Percentiles rank a stretch among this genome's conserved stretches.
Evolutionary conservation across 2,797 vertebrate species (phyloP).

Genomic region (Podarcis lilfordi): DNA sequence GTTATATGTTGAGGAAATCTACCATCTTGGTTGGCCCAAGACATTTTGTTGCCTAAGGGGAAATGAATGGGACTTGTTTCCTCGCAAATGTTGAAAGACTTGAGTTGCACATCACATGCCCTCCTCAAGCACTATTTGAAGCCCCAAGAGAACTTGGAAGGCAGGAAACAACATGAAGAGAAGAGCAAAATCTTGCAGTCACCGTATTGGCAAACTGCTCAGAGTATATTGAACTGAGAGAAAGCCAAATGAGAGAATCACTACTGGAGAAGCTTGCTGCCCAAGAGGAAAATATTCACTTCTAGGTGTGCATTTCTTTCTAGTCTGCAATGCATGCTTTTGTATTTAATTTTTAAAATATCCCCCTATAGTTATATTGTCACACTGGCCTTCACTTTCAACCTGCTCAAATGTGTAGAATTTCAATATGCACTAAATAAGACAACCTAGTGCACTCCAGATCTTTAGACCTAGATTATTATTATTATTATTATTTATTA

Average conservation of each 20-base stretch:
- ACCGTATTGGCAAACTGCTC: neutral
- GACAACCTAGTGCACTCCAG: too few relatives aligned
- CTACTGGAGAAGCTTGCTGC: neutral
- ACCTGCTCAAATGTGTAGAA: neutral
- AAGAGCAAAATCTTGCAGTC: neutral
- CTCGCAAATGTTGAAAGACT: neutral
- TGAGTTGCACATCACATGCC: neutral
- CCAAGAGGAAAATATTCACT: neutral
- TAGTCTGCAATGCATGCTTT: neutral
- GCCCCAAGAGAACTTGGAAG: neutral
- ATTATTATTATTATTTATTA: too few relatives aligned
- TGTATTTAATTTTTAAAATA: neutral
- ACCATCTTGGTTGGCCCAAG: too few relatives aligned
- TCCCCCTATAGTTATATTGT: neutral
- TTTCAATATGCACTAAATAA: neutral
- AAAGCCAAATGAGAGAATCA: conserved; percentile 11
- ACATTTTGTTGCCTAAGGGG: neutral
- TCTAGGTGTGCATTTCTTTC: neutral
- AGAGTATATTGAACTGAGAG: neutral
- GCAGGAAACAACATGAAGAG: neutral
- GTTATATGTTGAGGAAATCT: too few relatives aligned
- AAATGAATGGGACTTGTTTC: neutral
- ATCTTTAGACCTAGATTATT: too few relatives aligned
- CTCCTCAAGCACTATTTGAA: neutral
- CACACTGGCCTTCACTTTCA: neutral